phyloP scores from a whole-genome alignment of 2,113 vertebrate species.

The Castor canadensis region DNA sequence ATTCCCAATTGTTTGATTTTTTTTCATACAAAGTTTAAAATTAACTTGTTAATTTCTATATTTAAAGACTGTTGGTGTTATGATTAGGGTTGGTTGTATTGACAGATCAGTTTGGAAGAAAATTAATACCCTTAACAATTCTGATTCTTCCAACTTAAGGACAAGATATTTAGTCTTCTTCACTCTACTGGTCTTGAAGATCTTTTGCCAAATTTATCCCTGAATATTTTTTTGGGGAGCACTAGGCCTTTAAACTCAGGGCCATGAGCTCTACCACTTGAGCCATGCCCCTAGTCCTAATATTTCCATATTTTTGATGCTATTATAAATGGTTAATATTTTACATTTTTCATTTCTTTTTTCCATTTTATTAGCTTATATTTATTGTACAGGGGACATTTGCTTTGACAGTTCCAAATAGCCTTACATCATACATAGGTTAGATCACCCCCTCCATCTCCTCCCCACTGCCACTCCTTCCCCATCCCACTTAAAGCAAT shows the following conservation, averaged over 20 bases:
- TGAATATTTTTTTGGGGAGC: constrained; percentile 26
- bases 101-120: neutral
- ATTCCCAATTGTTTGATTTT: neutral
- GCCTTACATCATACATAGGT: neutral
- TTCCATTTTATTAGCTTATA: no score
- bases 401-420: constrained; percentile 12
- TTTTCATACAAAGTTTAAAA: neutral
- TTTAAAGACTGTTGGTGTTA: neutral
- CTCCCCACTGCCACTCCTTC: no score
- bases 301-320: no score
- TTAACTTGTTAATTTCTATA: neutral
- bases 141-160: neutral
- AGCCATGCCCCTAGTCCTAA: no score
- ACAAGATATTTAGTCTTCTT: neutral
- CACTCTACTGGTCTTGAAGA: neutral
- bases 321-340: no score
- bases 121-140: neutral
- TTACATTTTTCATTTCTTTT: no score
- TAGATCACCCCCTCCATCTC: no score
- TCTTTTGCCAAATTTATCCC: neutral
- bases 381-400: no score
- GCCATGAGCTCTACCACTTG: no score
- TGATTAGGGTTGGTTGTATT: neutral
- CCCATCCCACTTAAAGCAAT: no score
- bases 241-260: no score